Conservation (phyloP, 2,797 vertebrate species). For the Malurus leucopterus region DNA sequence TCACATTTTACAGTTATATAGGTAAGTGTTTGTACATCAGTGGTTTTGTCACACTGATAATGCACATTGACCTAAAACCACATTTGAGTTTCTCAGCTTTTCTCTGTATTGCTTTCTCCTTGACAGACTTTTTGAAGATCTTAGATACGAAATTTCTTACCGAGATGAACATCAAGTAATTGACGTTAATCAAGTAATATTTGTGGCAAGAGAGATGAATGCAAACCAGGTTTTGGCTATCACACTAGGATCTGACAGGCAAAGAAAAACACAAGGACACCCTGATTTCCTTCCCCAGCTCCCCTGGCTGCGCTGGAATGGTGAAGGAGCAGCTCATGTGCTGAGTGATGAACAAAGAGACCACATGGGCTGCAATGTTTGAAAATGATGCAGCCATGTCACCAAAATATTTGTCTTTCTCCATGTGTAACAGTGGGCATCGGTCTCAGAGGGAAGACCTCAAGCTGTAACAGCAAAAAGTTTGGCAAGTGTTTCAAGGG, state of each 20-base stretch:
- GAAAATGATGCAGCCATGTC: not conserved
- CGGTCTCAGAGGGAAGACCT: not conserved
- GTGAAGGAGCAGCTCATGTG: not conserved
- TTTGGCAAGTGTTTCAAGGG: not conserved
- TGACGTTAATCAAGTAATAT: too few relatives aligned
- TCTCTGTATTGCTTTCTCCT: not conserved
- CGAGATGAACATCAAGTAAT: not conserved
- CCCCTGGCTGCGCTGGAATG: not conserved
- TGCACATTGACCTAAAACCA: constrained; percentile 1
- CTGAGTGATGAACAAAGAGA: not conserved
- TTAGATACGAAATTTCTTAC: not conserved
- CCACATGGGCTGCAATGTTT: accelerated
- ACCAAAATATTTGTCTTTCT: not conserved
- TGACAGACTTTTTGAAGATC: constrained; percentile 30
- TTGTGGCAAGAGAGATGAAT: not conserved
- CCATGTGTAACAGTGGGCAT: not conserved
- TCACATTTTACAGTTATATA: not conserved
- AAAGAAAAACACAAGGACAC: not conserved
- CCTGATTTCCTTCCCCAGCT: not conserved
- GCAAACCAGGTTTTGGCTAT: not conserved
- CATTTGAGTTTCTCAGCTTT: not conserved
- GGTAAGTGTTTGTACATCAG: not conserved
- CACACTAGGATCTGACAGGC: not conserved
- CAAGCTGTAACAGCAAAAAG: not conserved
- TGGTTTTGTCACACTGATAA: constrained; percentile 14